Base-by-base conservation (phyloP, 2,888 invertebrate genomes). In the Drosophila birchii region DNA sequence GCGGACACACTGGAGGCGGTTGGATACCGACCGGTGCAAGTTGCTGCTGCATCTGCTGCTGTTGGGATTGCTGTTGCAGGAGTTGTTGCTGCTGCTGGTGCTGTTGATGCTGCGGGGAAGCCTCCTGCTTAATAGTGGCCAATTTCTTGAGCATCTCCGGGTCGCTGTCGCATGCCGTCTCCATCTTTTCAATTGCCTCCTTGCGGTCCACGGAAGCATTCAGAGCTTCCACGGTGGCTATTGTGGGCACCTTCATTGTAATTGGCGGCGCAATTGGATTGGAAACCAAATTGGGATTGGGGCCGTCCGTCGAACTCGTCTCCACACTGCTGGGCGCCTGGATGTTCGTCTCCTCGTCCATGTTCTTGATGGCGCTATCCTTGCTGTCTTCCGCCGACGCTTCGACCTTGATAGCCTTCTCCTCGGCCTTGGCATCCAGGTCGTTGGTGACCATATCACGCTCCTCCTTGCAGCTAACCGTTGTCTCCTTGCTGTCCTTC, bases 401-500 rank as follows among this genome's bases (percentile, higher is more conserved):
- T 58, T 88, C 90, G 5, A 69, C 60, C 66, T 89, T 90, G 59
- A 90, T 81, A 49, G 76, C 74, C 66, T 84, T 79, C 90, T 90
- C 86, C 89, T 92, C 68, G 57, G 73, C 73, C 93, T 94, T 63
- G 86, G 78, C 90, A 92, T 94, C 69, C 90, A 85, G 80, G 83
- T 90, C 90, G 29, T 72, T 79, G 49, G 62, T 29, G 16, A 74
- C 39, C 23, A 88, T 41, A 43, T 82, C 82, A 51, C 77, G 83
- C 76, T 92, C 85, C 47, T 86, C 92, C 53, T 85, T 92, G 76
- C 84, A 88, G 44, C 80, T 85, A 16, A 54, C 56, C 41, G 83
- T 91, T 32, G 83, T 91, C 36, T 93, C 92, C 58, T 92, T 92
- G 75, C 88, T 93, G 63, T 92, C 92, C 79, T 93, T 94, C 29